These are phyloP conservation scores for Gnatocerus cornutus DNA, from an alignment of 2,888 invertebrate species.

Conservation along the genomic window DNA sequence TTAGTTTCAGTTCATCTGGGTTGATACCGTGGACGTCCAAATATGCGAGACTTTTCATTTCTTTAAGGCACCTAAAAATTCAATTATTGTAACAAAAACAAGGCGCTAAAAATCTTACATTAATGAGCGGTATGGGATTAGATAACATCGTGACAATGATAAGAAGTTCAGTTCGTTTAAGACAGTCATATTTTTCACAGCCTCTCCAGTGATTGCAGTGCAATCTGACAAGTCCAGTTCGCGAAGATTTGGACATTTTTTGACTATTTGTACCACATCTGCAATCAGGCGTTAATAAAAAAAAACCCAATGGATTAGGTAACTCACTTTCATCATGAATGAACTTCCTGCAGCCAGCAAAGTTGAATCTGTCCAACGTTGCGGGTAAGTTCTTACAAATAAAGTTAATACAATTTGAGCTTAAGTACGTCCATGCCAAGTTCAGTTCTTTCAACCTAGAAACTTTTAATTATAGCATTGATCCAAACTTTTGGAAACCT, in stretches of 20 bases:
- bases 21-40: constrained; percentile 89
- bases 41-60: constrained; percentile 79
- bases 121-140: constrained; percentile 81
- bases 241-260: constrained; percentile 80
- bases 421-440: constrained; percentile 86
- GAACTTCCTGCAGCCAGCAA: constrained; percentile 86
- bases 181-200: constrained; percentile 75
- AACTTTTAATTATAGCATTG: constrained; percentile 56
- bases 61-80: constrained; percentile 69
- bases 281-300: constrained; percentile 58
- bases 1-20: constrained; percentile 71
- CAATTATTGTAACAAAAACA: too few species aligned
- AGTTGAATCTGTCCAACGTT: constrained; percentile 82
- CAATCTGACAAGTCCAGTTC: constrained; percentile 95
- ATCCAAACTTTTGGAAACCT: constrained; percentile 55
- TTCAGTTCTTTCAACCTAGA: constrained; percentile 81
- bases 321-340: constrained; percentile 83
- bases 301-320: too few species aligned
- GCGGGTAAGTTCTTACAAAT: constrained; percentile 78
- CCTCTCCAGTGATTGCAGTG: constrained; percentile 78
- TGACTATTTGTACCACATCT: constrained; percentile 81
- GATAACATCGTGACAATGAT: constrained; percentile 87
- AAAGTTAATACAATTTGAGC: constrained; percentile 75
- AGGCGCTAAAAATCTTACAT: constrained; percentile 73
- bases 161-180: constrained; percentile 82